phyloP scores from a whole-genome alignment of 2,888 invertebrate species.

The Geotrupes spiniger region DNA sequence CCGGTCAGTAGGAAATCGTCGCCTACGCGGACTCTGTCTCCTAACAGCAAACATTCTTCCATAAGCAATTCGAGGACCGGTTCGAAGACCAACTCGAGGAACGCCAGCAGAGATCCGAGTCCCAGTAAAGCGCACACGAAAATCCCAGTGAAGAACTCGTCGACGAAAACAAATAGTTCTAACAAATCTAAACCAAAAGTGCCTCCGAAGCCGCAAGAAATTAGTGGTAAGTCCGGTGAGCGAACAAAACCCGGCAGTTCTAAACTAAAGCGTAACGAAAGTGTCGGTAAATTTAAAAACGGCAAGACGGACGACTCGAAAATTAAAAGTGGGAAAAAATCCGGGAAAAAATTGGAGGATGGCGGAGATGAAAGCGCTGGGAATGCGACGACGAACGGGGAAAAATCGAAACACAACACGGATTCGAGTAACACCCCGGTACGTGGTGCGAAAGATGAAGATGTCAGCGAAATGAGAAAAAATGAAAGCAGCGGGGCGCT shows the following conservation, averaged over 20 bases:
- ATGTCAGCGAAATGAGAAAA: constrained; percentile 4
- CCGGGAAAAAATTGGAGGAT: constrained; percentile 1
- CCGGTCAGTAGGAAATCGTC: constrained; percentile 32
- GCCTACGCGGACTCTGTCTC: constrained; percentile 23
- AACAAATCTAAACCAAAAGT: constrained; percentile 43
- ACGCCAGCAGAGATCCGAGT: constrained; percentile 41
- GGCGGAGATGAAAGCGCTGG: constrained; percentile 12
- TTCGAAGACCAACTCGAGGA: constrained; percentile 27
- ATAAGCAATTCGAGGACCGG: constrained; percentile 35
- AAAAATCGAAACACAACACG: constrained; percentile 13
- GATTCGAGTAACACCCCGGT: background rate
- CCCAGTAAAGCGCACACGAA: constrained; percentile 37
- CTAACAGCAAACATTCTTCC: constrained; percentile 39
- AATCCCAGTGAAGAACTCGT: constrained; percentile 42
- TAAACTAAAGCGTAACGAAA: constrained; percentile 32
- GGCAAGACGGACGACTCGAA: constrained; percentile 4
- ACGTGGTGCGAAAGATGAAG: background rate
- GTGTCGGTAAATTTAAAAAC: constrained; percentile 29
- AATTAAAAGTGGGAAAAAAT: background rate
- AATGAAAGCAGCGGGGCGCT: constrained; percentile 16
- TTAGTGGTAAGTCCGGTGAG: constrained; percentile 24
- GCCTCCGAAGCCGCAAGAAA: constrained; percentile 45
- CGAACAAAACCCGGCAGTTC: constrained; percentile 20
- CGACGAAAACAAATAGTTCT: constrained; percentile 48
- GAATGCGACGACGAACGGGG: constrained; percentile 18